Evolutionary conservation across 2,113 vertebrate species (phyloP), one percentile per base, ranked within the genome.

Genomic region (Opisthocomus hoazin): DNA sequence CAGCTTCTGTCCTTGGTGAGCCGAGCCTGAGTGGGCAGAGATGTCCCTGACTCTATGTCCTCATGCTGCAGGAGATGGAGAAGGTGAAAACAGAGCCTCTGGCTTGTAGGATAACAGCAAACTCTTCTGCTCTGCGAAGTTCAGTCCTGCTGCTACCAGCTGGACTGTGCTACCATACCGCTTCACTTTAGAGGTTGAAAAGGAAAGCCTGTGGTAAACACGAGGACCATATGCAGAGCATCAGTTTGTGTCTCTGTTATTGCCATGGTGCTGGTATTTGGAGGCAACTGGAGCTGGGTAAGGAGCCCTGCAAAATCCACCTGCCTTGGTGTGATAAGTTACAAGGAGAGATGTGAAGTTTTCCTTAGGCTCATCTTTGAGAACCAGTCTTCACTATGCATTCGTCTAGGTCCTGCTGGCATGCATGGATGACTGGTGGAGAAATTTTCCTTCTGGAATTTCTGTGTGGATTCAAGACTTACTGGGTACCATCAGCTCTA

Each of bases 271-370:
- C 80, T 74, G 84, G 57, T 92, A 75, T 58, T 66, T 75, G 93
- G 74, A 92, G 69, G 32, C 73, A n/a, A 58, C 71, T 43, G 46
- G 68, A 68, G 89, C 84, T 84, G 90, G 68, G 74, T 61, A 68
- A 85, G 75, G 89, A 97, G 70, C 90, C 84, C 80, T 92, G 61
- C 63, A 88, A 86, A 97, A 92, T 91, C 96, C 94, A 96, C 93
- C 92, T 96, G 95, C 81, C 92, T 92, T 5, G 1, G 66, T 96
- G 94, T 2, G 41, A 50, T 63, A 87, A 69, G 48, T 60, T 77
- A 68, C 66, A 63, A 23, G 64, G 46, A 96, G 75, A 97, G 77
- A 89, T 19, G 20, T 30, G 50, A 69, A 58, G 23, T 69, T 96
- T 95, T 88, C 84, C 91, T 77, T 64, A 53, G 27, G 37, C 61